Percentiles rank a stretch among this genome's conserved stretches.
Evolutionary conservation across 1,140 invertebrate genomes (phyloP).

Genomic region (Drosophila rhopaloa): DNA sequence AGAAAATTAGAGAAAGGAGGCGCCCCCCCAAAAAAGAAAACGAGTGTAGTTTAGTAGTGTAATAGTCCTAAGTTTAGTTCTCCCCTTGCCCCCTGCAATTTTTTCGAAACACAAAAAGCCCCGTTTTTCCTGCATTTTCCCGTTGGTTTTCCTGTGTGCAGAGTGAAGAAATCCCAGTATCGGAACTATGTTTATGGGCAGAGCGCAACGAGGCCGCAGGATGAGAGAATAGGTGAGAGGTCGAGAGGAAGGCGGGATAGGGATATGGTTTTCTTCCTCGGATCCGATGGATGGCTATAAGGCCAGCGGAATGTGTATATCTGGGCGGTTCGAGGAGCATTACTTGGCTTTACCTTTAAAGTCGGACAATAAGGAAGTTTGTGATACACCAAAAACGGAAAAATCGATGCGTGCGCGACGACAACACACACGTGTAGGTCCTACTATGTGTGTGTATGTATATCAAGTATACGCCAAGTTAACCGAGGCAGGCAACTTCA

Average conservation of each 20-base stretch:
- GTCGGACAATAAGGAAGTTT: constrained; percentile 72
- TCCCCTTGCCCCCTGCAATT: constrained; percentile 2
- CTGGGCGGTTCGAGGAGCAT: neutral
- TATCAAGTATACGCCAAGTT: constrained; percentile 67
- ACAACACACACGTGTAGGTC: constrained; percentile 46
- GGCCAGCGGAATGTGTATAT: constrained; percentile 13
- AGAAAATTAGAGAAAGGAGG: constrained; percentile 36
- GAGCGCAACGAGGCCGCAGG: constrained; percentile 52
- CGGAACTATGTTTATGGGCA: constrained; percentile 59
- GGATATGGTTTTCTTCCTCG: neutral
- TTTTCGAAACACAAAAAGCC: neutral
- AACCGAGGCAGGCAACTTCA: constrained; percentile 75
- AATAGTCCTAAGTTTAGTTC: constrained; percentile 23
- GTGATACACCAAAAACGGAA: constrained; percentile 75
- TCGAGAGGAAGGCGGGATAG: constrained; percentile 9
- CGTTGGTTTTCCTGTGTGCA: neutral
- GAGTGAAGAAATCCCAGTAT: neutral
- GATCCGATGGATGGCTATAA: neutral
- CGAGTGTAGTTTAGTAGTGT: constrained; percentile 21
- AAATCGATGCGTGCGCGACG: constrained; percentile 76
- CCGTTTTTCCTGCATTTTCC: neutral
- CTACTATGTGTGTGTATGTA: constrained; percentile 39
- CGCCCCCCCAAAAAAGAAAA: constrained; percentile 8
- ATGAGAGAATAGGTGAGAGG: constrained; percentile 69
- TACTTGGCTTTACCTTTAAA: constrained; percentile 26